phyloP scores from a whole-genome alignment of 1,140 invertebrate species.

The Drosophila yakuba region DNA sequence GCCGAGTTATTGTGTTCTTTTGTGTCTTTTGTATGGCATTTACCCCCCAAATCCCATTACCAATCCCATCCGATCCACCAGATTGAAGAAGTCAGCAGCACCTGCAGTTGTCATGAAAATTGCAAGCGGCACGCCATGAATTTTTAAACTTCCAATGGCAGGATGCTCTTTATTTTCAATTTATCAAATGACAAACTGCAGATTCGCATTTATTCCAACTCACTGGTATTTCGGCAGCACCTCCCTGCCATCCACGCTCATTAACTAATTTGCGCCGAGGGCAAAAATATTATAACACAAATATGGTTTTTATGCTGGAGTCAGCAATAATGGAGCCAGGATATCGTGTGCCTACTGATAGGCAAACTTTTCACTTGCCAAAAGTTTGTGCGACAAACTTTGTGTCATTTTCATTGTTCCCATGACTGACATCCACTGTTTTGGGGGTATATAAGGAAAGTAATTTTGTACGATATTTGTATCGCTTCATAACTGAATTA shows the following conservation, averaged over 20 bases:
- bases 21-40: background rate
- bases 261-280: conserved; percentile 68
- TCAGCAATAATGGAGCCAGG: conserved; percentile 47
- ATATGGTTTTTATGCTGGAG: conserved; percentile 79
- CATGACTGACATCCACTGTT: conserved; percentile 15
- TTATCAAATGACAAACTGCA: conserved; percentile 42
- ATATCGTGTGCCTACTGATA: conserved; percentile 55
- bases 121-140: conserved; percentile 54
- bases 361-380: conserved; percentile 54
- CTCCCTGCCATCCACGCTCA: conserved; percentile 27
- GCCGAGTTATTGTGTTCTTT: conserved; percentile 12
- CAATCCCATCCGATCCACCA: conserved; percentile 11
- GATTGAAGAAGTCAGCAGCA: conserved; percentile 36
- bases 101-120: conserved; percentile 60
- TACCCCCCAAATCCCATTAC: background rate
- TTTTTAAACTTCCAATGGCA: conserved; percentile 51
- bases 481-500: background rate
- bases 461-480: background rate
- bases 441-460: background rate
- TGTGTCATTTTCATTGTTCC: conserved; percentile 59
- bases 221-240: background rate
- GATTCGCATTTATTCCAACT: conserved; percentile 32
- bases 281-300: conserved; percentile 75
- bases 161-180: conserved; percentile 64
- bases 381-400: conserved; percentile 52